Conservation (phyloP, 2,888 invertebrate species). For the Drosophila tanythrix region DNA sequence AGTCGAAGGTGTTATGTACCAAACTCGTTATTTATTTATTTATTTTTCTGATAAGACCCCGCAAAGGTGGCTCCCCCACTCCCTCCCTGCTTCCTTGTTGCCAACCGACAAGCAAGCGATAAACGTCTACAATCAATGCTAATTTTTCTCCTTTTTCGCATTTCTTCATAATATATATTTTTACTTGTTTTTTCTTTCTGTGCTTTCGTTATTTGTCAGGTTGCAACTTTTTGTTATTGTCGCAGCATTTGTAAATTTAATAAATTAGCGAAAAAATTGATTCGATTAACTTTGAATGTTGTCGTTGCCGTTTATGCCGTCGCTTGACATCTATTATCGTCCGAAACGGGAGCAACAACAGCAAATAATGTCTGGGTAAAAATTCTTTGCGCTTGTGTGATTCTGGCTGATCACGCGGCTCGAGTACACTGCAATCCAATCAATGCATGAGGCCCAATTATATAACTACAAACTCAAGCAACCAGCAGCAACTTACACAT, state of each 20-base stretch:
- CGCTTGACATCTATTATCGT: conserved; percentile 67
- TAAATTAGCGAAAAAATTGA: conserved; percentile 79
- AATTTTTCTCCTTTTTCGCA: conserved; percentile 58
- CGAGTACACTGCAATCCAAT: conserved; percentile 14
- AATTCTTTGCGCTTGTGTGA: conserved; percentile 37
- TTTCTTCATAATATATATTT: conserved; percentile 45
- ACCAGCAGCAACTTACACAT: not conserved
- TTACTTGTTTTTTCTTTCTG: conserved; percentile 1
- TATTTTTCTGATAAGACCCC: conserved; percentile 75
- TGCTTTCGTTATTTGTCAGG: conserved; percentile 58
- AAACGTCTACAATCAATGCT: conserved; percentile 56
- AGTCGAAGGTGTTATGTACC: conserved; percentile 72
- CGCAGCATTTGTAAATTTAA: conserved; percentile 74
- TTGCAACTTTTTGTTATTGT: conserved; percentile 69
- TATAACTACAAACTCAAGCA: not conserved
- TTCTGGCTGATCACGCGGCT: conserved; percentile 59
- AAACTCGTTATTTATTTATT: conserved; percentile 74
- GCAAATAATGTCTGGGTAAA: conserved; percentile 19
- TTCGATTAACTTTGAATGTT: conserved; percentile 75
- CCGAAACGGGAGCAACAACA: conserved; percentile 44
- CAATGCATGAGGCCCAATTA: conserved; percentile 5
- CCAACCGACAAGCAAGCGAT: conserved; percentile 15
- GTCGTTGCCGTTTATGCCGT: conserved; percentile 23
- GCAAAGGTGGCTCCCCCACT: conserved; percentile 22
- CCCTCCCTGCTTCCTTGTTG: not conserved